Evolutionary conservation across 2,888 invertebrate genomes (phyloP).

Genomic region (Melangyna quadrimaculata): DNA sequence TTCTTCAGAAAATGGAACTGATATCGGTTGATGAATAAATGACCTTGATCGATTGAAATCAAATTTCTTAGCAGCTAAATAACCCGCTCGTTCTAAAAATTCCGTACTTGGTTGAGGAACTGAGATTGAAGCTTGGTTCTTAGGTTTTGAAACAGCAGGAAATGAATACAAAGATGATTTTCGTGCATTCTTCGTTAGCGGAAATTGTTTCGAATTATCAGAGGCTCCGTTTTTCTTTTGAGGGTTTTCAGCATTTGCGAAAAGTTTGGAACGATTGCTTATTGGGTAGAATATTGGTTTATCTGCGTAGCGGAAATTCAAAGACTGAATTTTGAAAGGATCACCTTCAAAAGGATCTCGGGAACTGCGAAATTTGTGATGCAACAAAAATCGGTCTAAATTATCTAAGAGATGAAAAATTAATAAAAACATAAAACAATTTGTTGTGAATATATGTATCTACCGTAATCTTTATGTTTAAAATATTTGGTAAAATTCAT

Average conservation of each 20-base stretch:
- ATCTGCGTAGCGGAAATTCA: slow-evolving; percentile 78
- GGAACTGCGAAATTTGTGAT: slow-evolving; percentile 39
- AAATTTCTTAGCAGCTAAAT: background rate
- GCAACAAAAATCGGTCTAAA: slow-evolving; percentile 69
- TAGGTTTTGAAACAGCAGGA: background rate
- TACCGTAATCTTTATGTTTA: slow-evolving; percentile 25
- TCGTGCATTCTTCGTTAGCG: background rate
- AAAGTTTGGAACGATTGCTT: background rate
- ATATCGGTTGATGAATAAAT: background rate
- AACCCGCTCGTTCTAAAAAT: background rate
- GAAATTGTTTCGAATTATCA: background rate
- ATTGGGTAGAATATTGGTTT: slow-evolving; percentile 69
- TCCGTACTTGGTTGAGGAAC: background rate
- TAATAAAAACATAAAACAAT: background rate
- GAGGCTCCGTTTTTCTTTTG: slow-evolving; percentile 10
- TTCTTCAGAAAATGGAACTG: background rate
- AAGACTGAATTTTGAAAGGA: slow-evolving; percentile 79
- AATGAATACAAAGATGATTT: background rate
- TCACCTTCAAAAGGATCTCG: slow-evolving; percentile 77
- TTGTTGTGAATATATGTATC: background rate
- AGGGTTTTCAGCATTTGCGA: slow-evolving; percentile 64
- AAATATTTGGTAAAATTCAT: slow-evolving; percentile 49
- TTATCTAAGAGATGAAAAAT: background rate
- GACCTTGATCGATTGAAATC: background rate
- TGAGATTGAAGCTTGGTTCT: background rate